Percentiles rank a stretch among this genome's conserved stretches.
phyloP scores from a whole-genome alignment of 2,797 vertebrate genomes.

The Hoplostethus atlanticus region DNA sequence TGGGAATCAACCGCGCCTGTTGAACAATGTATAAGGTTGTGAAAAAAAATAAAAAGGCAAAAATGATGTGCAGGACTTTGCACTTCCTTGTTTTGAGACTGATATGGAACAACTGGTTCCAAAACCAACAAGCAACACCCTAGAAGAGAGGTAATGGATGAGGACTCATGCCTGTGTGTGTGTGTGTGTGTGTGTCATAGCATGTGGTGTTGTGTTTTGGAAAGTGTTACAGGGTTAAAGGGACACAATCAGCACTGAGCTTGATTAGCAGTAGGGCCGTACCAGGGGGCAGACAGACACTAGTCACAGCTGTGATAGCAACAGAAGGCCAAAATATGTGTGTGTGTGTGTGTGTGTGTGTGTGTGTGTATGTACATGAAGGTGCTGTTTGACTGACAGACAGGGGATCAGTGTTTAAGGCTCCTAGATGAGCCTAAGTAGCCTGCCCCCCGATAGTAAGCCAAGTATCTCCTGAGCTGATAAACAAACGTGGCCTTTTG shows the following conservation, averaged over 20 bases:
- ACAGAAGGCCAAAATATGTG: slow-evolving; percentile 11
- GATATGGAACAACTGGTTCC: neutral
- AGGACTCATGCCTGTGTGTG: slow-evolving; percentile 1
- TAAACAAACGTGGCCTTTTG: slow-evolving; percentile 47
- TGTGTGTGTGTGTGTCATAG: slow-evolving; percentile 1
- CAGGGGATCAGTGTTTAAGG: slow-evolving; percentile 13
- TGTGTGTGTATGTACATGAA: neutral
- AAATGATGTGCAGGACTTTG: neutral
- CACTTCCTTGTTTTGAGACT: neutral
- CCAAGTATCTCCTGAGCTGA: slow-evolving; percentile 33
- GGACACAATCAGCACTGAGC: slow-evolving; percentile 17
- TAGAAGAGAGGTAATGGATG: neutral
- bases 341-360: slow-evolving; percentile 30
- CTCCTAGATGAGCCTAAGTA: slow-evolving; percentile 25
- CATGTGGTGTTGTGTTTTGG: slow-evolving; percentile 15
- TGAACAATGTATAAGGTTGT: slow-evolving; percentile 10
- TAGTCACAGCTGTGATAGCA: slow-evolving; percentile 36
- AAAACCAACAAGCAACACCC: neutral
- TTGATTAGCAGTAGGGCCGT: slow-evolving; percentile 35
- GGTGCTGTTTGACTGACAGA: slow-evolving; percentile 32
- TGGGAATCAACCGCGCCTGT: slow-evolving; percentile 48
- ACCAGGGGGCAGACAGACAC: slow-evolving; percentile 7
- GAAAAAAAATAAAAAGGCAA: neutral
- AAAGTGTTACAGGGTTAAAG: slow-evolving; percentile 27
- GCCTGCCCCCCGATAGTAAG: slow-evolving; percentile 19